Evolutionary conservation across 2,888 invertebrate genomes (phyloP), one percentile per base, ranked within the genome.

Genomic region (Scrobipalpa costella): DNA sequence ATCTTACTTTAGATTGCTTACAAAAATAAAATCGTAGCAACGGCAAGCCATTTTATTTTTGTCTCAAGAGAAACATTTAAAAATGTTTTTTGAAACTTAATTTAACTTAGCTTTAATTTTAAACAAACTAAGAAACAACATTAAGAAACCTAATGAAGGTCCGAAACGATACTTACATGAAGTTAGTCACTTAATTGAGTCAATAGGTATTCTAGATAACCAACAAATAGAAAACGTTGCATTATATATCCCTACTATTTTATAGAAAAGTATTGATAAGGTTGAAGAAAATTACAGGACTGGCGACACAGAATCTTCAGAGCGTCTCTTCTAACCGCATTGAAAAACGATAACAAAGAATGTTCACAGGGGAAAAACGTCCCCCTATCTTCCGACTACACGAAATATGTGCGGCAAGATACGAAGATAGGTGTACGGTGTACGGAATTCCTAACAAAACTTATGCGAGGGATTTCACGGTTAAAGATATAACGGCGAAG

Each of bases 391-490:
- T 75, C 75, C 73, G 74, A 77, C 79, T 80, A 77, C 79, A 80
- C 80, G 78, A 86, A 85, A 84, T 86, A 85, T 84, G 80, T 84
- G 82, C 84, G 83, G 78, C 77, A 71, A 77, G 81, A 81, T 84
- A 80, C 79, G 80, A 78, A 84, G 80, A 83, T 84, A 83, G 80
- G 83, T 83, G 83, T 79, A 79, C 80, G 80, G 83, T 83, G 83
- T 79, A 79, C 80, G 78, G 84, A 84, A 86, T 88, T 87, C 81
- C 77, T 80, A 85, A 84, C 81, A 81, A 85, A 86, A 87, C 79
- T 83, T 81, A 77, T 73, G 77, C 75, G 78, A 80, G 79, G 80
- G 83, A 80, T 84, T 82, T 81, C 76, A 75, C 73, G 75, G 79
- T 78, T 80, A 79, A 81, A 84, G 83, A 84, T 85, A 86, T 84